phyloP scores from a whole-genome alignment of 2,888 invertebrate genomes.

The Pristionchus japonicus region DNA sequence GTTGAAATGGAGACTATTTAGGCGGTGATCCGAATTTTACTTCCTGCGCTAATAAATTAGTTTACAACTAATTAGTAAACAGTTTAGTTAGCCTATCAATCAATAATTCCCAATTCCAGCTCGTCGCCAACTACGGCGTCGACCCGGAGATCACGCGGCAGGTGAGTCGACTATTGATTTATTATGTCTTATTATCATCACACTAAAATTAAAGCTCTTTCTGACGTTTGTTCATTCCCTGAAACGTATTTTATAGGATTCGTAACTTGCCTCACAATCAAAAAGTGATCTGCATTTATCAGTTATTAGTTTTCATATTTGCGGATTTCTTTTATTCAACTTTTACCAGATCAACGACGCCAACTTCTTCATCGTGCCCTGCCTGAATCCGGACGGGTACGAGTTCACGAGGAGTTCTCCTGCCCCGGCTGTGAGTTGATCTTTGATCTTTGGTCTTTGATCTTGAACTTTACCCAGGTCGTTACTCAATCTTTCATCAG shows the following conservation, averaged over 20 bases:
- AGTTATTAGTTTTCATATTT: too few species aligned
- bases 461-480: not conserved
- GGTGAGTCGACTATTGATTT: slow-evolving; percentile 60
- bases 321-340: too few species aligned
- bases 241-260: not conserved
- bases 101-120: slow-evolving; percentile 52
- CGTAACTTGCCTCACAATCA: too few species aligned
- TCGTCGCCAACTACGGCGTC: slow-evolving; percentile 70
- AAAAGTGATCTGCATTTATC: too few species aligned
- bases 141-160: slow-evolving; percentile 68
- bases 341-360: slow-evolving; percentile 47
- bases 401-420: slow-evolving; percentile 71
- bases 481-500: not conserved
- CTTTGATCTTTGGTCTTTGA: slow-evolving; percentile 1
- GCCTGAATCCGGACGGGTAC: slow-evolving; percentile 74
- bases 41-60: too few species aligned
- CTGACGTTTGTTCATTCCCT: too few species aligned
- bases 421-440: slow-evolving; percentile 61
- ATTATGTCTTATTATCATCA: too few species aligned
- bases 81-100: too few species aligned
- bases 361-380: slow-evolving; percentile 71
- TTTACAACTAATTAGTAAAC: too few species aligned
- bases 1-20: too few species aligned
- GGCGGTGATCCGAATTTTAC: too few species aligned
- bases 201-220: too few species aligned